Conservation (phyloP, 2,888 invertebrate genomes). For the Lasioglossum lativentre region DNA sequence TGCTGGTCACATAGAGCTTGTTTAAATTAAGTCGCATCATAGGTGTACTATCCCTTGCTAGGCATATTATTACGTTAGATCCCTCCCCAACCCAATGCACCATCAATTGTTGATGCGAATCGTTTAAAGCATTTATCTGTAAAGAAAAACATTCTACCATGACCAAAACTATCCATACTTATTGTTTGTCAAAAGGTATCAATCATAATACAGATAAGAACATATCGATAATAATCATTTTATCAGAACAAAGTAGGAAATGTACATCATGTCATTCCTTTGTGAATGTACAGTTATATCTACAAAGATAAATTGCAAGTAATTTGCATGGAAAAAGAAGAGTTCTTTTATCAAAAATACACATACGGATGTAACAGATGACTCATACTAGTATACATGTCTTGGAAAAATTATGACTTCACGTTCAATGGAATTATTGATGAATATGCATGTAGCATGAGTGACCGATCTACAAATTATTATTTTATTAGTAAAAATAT, state of each 20-base stretch:
- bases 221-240: neutral
- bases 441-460: neutral
- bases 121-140: constrained; percentile 92
- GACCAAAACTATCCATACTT: too few species aligned
- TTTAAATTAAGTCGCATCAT: constrained; percentile 73
- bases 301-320: neutral
- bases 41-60: constrained; percentile 91
- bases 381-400: neutral
- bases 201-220: constrained; percentile 19
- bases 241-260: neutral
- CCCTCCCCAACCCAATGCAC: constrained; percentile 97
- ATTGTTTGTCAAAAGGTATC: constrained; percentile 5
- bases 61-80: constrained; percentile 94
- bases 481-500: neutral
- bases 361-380: neutral
- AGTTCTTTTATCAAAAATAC: neutral
- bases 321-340: neutral
- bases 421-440: neutral
- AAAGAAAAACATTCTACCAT: constrained; percentile 17
- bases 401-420: constrained; percentile 11
- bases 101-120: constrained; percentile 95
- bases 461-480: neutral
- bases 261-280: neutral
- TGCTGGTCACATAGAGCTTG: constrained; percentile 76
- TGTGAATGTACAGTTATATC: neutral